Evolutionary conservation across 2,888 invertebrate species (phyloP).

Genomic region (Carcina quercana): DNA sequence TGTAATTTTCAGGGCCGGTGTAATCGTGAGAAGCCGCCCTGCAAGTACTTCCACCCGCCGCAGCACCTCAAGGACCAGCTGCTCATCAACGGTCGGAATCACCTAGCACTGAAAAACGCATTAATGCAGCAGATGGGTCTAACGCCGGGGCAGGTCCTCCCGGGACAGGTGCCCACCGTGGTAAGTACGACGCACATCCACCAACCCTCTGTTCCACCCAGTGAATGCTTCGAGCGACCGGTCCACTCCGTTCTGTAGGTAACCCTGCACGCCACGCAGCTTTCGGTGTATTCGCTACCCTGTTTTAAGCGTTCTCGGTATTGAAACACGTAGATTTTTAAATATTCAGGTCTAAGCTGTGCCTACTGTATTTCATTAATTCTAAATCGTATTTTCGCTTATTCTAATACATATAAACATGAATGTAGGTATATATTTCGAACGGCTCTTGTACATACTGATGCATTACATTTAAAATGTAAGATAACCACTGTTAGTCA

Average conservation of each 20-base stretch:
- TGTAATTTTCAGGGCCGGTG: conserved; percentile 92
- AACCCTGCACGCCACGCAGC: conserved; percentile 61
- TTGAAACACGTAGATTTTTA: conserved; percentile 43
- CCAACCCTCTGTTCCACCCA: conserved; percentile 15
- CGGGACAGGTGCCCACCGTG: conserved; percentile 95
- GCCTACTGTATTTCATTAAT: too few species aligned
- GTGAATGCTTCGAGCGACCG: conserved; percentile 62
- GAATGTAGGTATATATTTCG: too few species aligned
- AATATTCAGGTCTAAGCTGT: conserved; percentile 53
- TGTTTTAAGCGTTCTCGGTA: conserved; percentile 44
- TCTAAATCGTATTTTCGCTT: too few species aligned
- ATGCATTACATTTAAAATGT: too few species aligned
- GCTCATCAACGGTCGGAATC: conserved; percentile 99
- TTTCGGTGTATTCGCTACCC: conserved; percentile 65
- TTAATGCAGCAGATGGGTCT: conserved; percentile 97
- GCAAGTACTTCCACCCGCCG: conserved; percentile 99
- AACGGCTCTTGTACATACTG: too few species aligned
- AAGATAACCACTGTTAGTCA: too few species aligned
- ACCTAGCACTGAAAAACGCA: conserved; percentile 98
- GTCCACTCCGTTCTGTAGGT: conserved; percentile 45
- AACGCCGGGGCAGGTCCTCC: conserved; percentile 92
- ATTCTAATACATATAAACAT: too few species aligned
- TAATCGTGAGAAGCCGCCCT: conserved; percentile 99
- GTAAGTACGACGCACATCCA: conserved; percentile 75
- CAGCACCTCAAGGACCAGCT: conserved; percentile 99